These are phyloP conservation scores for Drosophila bipectinata DNA, from an alignment of 1,140 invertebrate species.

Conservation along the genomic window DNA sequence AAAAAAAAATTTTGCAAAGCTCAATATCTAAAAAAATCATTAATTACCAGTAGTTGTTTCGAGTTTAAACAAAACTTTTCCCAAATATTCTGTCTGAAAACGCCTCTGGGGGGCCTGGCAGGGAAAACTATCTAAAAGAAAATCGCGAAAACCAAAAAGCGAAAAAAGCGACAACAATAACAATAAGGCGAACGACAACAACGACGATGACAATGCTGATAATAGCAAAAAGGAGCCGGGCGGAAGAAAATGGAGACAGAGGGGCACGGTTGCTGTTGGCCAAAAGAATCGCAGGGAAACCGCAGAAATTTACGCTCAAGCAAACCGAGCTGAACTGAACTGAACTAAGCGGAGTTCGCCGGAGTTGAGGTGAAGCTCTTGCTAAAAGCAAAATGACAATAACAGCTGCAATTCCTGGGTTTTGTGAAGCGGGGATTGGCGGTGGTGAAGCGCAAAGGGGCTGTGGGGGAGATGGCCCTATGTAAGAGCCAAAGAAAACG, in stretches of 20 bases:
- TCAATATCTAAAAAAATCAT: background rate
- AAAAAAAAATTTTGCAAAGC: background rate
- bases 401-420: constrained; percentile 68
- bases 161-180: constrained; percentile 32
- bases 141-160: constrained; percentile 47
- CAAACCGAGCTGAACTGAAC: constrained; percentile 36
- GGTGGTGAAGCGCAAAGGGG: too few species aligned
- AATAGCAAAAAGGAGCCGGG: constrained; percentile 15
- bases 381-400: constrained; percentile 77
- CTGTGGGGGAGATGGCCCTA: constrained; percentile 13
- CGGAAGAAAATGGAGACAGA: constrained; percentile 11
- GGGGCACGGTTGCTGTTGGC: background rate
- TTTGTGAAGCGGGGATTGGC: background rate
- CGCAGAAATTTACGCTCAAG: constrained; percentile 67
- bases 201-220: constrained; percentile 57
- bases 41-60: background rate
- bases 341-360: constrained; percentile 35
- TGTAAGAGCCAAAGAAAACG: constrained; percentile 6
- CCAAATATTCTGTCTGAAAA: background rate
- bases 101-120: background rate
- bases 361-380: constrained; percentile 58
- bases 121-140: constrained; percentile 46
- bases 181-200: constrained; percentile 36
- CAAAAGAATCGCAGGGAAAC: constrained; percentile 63
- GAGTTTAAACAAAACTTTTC: background rate